Evolutionary conservation across 2,113 vertebrate genomes (phyloP), one percentile per base, ranked within the genome.

Genomic region (Caracal caracal): DNA sequence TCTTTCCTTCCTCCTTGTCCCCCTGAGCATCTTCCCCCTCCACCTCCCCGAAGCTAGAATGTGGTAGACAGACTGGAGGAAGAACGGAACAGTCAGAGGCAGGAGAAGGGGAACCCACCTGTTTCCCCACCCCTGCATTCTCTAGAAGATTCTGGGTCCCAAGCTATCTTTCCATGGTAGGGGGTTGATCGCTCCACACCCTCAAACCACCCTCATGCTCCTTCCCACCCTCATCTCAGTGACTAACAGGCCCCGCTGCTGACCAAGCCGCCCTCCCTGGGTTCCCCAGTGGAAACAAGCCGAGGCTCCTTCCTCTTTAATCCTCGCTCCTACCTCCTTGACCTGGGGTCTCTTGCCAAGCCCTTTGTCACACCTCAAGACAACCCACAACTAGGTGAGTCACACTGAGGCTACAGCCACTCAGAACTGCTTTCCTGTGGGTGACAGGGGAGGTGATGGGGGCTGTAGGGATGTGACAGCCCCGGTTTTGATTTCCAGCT

Each of bases 181-280:
- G 43, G 79, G 80, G 16, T 47, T 24, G 40, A 56, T 91, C 37
- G 66, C 53, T 47, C 80, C 87, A 88, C 43, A 59, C 15, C 13
- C 47, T 73, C 13, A 30, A 70, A 88, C 84, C 51, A 30, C 17
- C 40, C 68, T 82, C 22, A 12, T 2, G 3, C 26, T 75, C 66
- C 71, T 94, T 49, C 20, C 47, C 49, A 37, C 51, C 47, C 71
- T 26, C 1, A 4, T 13, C 43, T 53, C 30, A 3, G 53, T 97
- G 93, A 97, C 89, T 97, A 78, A 95, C 40, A 37, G 15, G 47
- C 30, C 35, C 56, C 17, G 33, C 9, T 22, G 65, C 89, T 94
- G 89, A 95, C 53, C 53, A 90, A 89, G 89, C 94, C 63, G 51
- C 47, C 75, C 82, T 79, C 6, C 35, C 80, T 43, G 10, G 73